A percentile compares a stretch with the other conserved stretches of the same genome.
Conservation (phyloP, 2,113 vertebrate species). For the Parus major region DNA sequence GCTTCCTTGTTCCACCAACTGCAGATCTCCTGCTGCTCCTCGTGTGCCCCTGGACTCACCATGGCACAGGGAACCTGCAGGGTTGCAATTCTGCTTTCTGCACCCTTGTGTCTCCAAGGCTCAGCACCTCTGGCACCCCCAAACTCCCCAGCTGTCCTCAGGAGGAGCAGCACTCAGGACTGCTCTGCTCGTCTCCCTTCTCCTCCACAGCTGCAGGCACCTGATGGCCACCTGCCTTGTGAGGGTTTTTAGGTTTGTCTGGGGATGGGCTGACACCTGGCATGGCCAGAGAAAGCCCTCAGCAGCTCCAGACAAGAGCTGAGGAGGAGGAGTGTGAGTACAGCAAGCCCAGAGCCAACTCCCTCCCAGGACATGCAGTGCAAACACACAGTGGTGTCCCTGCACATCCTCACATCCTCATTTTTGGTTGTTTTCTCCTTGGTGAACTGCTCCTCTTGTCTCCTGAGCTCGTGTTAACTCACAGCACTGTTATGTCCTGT, state of each 20-base stretch:
- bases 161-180: not conserved
- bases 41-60: rapidly evolving
- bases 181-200: not conserved
- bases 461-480: not conserved
- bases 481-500: rapidly evolving
- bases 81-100: rapidly evolving
- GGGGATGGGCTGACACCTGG: not conserved
- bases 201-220: not conserved
- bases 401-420: rapidly evolving
- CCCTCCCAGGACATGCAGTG: rapidly evolving
- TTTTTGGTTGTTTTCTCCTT: not conserved
- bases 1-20: not conserved
- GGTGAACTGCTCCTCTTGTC: rapidly evolving
- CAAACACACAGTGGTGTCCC: not conserved
- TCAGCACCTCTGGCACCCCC: not conserved
- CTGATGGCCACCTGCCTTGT: not conserved
- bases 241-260: not conserved
- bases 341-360: not conserved
- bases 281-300: rapidly evolving
- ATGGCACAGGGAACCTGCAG: rapidly evolving
- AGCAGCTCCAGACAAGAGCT: not conserved
- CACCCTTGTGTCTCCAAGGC: rapidly evolving
- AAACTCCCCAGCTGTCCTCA: not conserved
- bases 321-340: rapidly evolving
- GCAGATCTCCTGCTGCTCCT: not conserved